These are phyloP conservation scores for Leptopilina myrica DNA, from an alignment of 2,888 invertebrate species.

Conservation along the genomic window DNA sequence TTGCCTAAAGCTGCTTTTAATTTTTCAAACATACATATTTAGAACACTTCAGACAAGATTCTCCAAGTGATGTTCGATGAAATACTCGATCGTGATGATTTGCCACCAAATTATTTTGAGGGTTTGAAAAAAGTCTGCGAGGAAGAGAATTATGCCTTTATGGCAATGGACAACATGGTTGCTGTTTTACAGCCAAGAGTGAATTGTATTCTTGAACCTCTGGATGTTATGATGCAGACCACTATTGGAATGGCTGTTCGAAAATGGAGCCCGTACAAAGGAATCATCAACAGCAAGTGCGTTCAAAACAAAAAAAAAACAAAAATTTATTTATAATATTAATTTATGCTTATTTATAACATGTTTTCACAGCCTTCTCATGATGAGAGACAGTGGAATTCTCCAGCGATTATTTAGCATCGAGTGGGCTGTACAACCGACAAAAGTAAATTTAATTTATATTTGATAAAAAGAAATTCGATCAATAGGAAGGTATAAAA, in stretches of 20 bases:
- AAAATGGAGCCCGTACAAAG: slow-evolving; percentile 67
- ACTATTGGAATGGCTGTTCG: slow-evolving; percentile 71
- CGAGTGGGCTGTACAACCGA: slow-evolving; percentile 59
- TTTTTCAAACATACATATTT: background rate
- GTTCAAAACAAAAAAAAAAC: too few species aligned
- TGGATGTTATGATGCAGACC: slow-evolving; percentile 70
- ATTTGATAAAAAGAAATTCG: too few species aligned
- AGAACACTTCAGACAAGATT: slow-evolving; percentile 69
- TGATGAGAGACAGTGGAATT: slow-evolving; percentile 71
- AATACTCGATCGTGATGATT: slow-evolving; percentile 58
- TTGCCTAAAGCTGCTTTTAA: background rate
- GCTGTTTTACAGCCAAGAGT: slow-evolving; percentile 64
- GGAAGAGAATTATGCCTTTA: slow-evolving; percentile 70
- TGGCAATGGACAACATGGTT: slow-evolving; percentile 70
- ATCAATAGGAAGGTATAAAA: too few species aligned
- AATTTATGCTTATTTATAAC: background rate
- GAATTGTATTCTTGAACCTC: slow-evolving; percentile 67
- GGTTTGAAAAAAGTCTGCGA: slow-evolving; percentile 68
- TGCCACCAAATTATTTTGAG: slow-evolving; percentile 69
- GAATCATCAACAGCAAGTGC: slow-evolving; percentile 71
- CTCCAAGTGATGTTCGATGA: slow-evolving; percentile 65
- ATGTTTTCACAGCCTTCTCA: slow-evolving; percentile 63
- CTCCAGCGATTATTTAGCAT: slow-evolving; percentile 68
- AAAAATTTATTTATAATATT: too few species aligned
- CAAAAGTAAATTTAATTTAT: slow-evolving; percentile 48